Evolutionary conservation across 2,113 vertebrate genomes (phyloP), one percentile per base, ranked within the genome.

Genomic region (Rana temporaria): DNA sequence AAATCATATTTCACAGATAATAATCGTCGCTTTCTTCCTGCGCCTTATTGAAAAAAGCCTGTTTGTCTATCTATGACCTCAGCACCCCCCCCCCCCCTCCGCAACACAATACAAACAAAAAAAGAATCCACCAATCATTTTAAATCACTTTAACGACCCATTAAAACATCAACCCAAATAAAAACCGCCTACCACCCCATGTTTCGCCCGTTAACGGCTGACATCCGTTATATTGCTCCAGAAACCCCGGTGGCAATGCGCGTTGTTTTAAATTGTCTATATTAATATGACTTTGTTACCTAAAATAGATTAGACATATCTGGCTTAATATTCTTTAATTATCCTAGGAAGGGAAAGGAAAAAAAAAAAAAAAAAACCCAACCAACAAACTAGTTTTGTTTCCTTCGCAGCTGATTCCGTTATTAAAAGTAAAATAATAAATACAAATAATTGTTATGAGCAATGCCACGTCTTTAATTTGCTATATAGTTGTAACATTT

Each of bases 281-380:
- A 68, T 76, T 83, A 76, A 83, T 73, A 57, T 83, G 62, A 68
- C 59, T 83, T 74, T 76, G 81, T 83, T 83, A 57, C 81, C 72
- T 76, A 83, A 83, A 83, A 83, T 83, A 83, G 72, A 83, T 83
- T 67, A 83, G 72, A 76, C 72, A 18, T 75, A 76, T 83, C 72
- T 68, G 72, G 63, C 81, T 75, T 83, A 83, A 83, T 83, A 83
- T 83, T 83, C 81, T 83, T 83, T 83, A 83, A 83, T 83, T 83
- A 83, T 83, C 81, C 72, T 57, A 63, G 80, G 76, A 48, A 48
- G 42, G 12, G 12, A 16, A 12, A 19, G 59, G 24, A 65, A 55
- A 69, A 69, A 79, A 69, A 66, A 55, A 66, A 53, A 30, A 3
- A 14, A n/a, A 67, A 67, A 67, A 79, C 34, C 34, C 7, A 6